Percentiles rank a stretch among this genome's conserved stretches.
Evolutionary conservation across 2,797 vertebrate genomes (phyloP).

Genomic region (Sebastes wilsoni): DNA sequence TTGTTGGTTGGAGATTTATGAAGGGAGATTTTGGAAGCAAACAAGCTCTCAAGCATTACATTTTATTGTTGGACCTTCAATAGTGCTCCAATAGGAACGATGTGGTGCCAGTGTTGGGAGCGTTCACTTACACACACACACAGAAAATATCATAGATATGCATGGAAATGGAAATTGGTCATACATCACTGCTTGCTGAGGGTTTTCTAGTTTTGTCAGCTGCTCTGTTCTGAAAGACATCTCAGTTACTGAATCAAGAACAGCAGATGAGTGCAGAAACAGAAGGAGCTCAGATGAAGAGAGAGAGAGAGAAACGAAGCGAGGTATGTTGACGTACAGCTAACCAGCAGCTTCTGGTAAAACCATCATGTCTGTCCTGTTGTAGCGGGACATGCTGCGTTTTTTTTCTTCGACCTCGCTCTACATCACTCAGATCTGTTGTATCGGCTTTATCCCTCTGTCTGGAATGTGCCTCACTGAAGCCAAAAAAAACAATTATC

Average conservation of each 20-base stretch:
- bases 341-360: constrained; percentile 50
- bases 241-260: neutral
- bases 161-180: constrained; percentile 11
- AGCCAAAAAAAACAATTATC: constrained; percentile 65
- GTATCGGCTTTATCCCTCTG: constrained; percentile 18
- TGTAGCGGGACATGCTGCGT: constrained; percentile 17
- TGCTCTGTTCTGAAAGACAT: constrained; percentile 26
- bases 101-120: neutral
- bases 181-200: neutral
- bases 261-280: neutral
- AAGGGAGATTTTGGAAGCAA: constrained; percentile 13
- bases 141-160: constrained; percentile 13
- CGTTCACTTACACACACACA: neutral
- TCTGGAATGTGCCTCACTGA: constrained; percentile 50
- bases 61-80: neutral
- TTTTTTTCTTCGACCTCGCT: constrained; percentile 15
- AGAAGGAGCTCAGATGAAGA: neutral
- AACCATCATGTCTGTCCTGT: constrained; percentile 45
- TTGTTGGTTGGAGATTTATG: constrained; percentile 29
- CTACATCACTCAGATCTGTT: constrained; percentile 13
- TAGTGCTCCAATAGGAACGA: neutral
- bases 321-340: neutral
- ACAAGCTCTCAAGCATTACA: neutral
- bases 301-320: neutral
- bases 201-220: constrained; percentile 36